These are phyloP conservation scores for Clupea harengus DNA, from an alignment of 2,113 vertebrate species.

Conservation along the genomic window DNA sequence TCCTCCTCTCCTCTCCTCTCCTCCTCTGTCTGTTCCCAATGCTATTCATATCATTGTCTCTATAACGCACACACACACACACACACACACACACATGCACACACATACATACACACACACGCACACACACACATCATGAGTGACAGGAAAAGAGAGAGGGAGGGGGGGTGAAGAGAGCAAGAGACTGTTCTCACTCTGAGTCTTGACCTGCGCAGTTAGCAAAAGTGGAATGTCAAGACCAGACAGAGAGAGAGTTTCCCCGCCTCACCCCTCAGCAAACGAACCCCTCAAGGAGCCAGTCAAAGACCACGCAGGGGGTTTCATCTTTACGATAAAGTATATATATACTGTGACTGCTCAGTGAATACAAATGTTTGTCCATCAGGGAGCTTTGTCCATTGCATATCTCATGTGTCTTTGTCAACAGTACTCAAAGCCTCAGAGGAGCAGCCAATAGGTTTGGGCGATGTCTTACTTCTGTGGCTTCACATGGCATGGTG, in stretches of 20 bases:
- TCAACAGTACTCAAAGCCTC: slow-evolving; percentile 24
- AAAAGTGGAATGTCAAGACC: slow-evolving; percentile 7
- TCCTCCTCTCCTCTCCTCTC: slow-evolving; percentile 23
- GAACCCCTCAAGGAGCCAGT: neutral
- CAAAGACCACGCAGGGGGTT: neutral
- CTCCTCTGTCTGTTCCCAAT: neutral
- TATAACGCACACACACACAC: neutral
- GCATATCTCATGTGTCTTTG: slow-evolving; percentile 29
- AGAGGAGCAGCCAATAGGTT: neutral
- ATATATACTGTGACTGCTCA: neutral
- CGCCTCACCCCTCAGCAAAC: neutral
- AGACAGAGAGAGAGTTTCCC: neutral
- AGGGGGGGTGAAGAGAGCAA: neutral
- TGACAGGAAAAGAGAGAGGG: neutral
- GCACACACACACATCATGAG: neutral
- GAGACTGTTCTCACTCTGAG: neutral
- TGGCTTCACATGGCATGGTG: no score
- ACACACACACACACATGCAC: neutral
- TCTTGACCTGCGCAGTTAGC: neutral
- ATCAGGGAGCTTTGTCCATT: neutral
- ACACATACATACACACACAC: neutral
- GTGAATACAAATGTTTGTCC: slow-evolving; percentile 9
- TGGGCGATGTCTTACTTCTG: neutral
- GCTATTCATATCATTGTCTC: neutral
- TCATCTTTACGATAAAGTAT: neutral